Evolutionary conservation across 1,140 invertebrate species (phyloP).

Genomic region (Araneus ventricosus): DNA sequence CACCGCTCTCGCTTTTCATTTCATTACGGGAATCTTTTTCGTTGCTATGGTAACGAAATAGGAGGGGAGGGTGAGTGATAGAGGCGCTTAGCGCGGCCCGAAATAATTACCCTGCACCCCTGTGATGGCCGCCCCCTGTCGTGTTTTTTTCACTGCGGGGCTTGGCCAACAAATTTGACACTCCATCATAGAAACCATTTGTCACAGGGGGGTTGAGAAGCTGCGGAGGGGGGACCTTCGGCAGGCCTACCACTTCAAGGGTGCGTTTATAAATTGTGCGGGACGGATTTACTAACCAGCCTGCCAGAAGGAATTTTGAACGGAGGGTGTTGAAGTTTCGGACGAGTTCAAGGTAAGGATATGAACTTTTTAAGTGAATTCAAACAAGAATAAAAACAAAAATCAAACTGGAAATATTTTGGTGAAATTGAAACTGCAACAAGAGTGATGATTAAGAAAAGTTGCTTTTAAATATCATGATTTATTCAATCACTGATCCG

Average conservation of each 20-base stretch:
- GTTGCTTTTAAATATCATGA: no score
- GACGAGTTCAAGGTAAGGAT: background rate
- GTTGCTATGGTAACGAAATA: slow-evolving; percentile 47
- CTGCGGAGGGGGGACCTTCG: background rate
- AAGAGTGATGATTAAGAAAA: no score
- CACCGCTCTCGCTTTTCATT: slow-evolving; percentile 63
- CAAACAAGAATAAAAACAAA: no score
- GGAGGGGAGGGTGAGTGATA: slow-evolving; percentile 15
- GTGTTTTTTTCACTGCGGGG: slow-evolving; percentile 58
- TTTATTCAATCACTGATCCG: no score
- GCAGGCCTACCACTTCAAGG: slow-evolving; percentile 47
- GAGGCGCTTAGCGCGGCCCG: slow-evolving; percentile 40
- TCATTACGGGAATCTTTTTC: slow-evolving; percentile 70
- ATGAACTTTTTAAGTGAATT: no score
- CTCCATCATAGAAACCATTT: slow-evolving; percentile 75
- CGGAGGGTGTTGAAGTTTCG: background rate
- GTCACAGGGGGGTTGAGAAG: slow-evolving; percentile 47
- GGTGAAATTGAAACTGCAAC: no score
- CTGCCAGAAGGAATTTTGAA: slow-evolving; percentile 2
- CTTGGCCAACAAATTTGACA: slow-evolving; percentile 76
- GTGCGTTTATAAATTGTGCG: slow-evolving; percentile 61
- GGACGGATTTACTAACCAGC: slow-evolving; percentile 49
- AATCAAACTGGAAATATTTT: background rate
- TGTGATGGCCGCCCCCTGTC: slow-evolving; percentile 56
- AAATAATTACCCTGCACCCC: slow-evolving; percentile 67